Evolutionary conservation across 2,888 invertebrate genomes (phyloP), one percentile per base, ranked within the genome.

Genomic region (Trissonchulus latispiculum): DNA sequence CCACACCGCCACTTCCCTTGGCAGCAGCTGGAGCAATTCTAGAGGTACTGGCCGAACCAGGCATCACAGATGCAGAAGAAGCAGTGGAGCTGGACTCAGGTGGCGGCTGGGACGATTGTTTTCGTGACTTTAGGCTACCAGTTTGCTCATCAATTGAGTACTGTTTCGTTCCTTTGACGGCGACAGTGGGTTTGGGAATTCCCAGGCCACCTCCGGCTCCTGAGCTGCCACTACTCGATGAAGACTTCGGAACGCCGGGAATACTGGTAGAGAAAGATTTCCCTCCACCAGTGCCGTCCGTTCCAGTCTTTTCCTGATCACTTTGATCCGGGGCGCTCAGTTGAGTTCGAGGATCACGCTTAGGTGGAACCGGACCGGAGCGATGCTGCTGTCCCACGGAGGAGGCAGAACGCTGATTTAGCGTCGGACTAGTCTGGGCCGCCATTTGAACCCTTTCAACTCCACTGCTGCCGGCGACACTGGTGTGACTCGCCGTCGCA

Each of bases 151-250:
- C n/a, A n/a, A n/a, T n/a, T n/a, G n/a, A n/a, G 48, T 48, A 33
- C 61, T 33, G 59, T 71, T 71, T 90, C 33, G 91, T 92, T 76
- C 93, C 93, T 86, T 93, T 93, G 36, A 94, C 91, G 74, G 93
- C 91, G 8, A 93, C 92, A 64, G 92, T 93, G 1, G 93, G 93
- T 83, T 93, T 93, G 0, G 93, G 93, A 78, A 93, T 90, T 29
- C 91, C 31, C n/a, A n/a, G n/a, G 2, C 61, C 61, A n/a, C 32
- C 32, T 2, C n/a, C 15, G 28, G 29, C 32, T 3, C 3, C 31
- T 2, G 36, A 15, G 3, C 3, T 29, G 29, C 72, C 36, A 2
- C 36, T 36, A 3, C 15, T 33, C 66, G 67, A 3, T n/a, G 8
- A 15, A 8, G 59, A 18, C 2, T 70, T 48, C 3, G 66, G 32